phyloP scores from a whole-genome alignment of 2,888 invertebrate genomes.

The Eilema caniola region DNA sequence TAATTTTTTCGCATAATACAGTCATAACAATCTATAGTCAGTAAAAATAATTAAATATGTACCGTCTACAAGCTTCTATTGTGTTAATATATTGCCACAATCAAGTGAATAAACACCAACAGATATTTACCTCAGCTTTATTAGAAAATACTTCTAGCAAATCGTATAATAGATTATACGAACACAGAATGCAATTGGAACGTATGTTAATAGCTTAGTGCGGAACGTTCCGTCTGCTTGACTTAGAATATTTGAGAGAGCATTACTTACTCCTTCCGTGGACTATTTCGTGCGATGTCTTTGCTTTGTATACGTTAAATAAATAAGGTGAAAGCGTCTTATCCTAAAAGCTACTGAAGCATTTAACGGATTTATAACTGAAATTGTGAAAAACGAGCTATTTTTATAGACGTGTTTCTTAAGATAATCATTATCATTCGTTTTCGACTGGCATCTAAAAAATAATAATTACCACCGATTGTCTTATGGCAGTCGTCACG shows the following conservation, averaged over 20 bases:
- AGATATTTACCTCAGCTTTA: background rate
- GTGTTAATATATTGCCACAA: too few relatives aligned
- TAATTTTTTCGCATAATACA: too few relatives aligned
- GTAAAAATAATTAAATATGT: too few relatives aligned
- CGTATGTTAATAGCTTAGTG: conserved; percentile 45
- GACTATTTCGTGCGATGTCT: background rate
- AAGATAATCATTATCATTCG: too few relatives aligned
- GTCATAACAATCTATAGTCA: too few relatives aligned
- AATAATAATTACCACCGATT: too few relatives aligned
- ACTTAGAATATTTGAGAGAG: conserved; percentile 24
- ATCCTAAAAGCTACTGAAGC: background rate
- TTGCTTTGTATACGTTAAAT: background rate
- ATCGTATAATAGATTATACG: conserved; percentile 20
- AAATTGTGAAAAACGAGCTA: background rate
- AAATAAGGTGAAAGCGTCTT: background rate
- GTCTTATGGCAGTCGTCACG: too few relatives aligned
- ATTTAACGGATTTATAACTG: background rate
- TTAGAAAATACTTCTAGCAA: background rate
- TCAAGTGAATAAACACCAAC: too few relatives aligned
- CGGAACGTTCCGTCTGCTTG: conserved; percentile 10
- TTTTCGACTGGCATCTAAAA: too few relatives aligned
- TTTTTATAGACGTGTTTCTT: background rate
- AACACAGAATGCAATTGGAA: conserved; percentile 30
- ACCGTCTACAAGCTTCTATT: background rate
- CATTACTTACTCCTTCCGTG: background rate